These are phyloP conservation scores for Eulimnadia texana DNA, from an alignment of 1,140 invertebrate species.

Conservation along the genomic window DNA sequence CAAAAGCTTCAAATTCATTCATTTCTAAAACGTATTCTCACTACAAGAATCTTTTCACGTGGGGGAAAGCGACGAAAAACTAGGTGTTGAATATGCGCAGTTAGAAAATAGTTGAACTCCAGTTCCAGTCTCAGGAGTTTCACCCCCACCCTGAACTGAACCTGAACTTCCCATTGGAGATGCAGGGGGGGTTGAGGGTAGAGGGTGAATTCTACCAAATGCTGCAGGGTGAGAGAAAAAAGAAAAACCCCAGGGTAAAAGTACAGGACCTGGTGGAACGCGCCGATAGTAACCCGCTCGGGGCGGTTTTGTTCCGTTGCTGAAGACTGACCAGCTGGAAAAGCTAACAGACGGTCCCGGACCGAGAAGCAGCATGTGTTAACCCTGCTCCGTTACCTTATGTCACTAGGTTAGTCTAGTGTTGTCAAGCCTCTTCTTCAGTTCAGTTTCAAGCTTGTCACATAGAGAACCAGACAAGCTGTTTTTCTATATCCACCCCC, in stretches of 20 bases:
- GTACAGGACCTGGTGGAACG: neutral
- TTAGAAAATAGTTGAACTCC: neutral
- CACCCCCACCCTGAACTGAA: neutral
- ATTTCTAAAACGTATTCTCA: no score
- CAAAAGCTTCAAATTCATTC: no score
- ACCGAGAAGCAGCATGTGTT: neutral
- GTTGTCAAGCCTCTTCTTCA: no score
- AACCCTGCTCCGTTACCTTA: neutral
- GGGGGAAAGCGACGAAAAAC: neutral
- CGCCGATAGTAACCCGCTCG: neutral
- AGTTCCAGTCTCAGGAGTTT: neutral
- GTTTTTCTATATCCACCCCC: no score
- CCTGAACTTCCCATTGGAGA: neutral
- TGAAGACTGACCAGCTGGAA: neutral
- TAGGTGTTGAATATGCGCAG: conserved; percentile 1
- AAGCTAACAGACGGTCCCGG: neutral
- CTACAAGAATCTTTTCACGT: no score
- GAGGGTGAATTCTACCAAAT: neutral
- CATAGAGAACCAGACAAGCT: no score
- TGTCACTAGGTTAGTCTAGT: no score
- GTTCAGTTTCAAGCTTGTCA: no score
- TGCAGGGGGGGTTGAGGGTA: no score
- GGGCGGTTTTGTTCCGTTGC: neutral
- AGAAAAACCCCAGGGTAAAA: no score
- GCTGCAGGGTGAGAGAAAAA: neutral